These are phyloP conservation scores for Sarcoramphus papa DNA, from an alignment of 2,797 vertebrate genomes.

Conservation along the genomic window DNA sequence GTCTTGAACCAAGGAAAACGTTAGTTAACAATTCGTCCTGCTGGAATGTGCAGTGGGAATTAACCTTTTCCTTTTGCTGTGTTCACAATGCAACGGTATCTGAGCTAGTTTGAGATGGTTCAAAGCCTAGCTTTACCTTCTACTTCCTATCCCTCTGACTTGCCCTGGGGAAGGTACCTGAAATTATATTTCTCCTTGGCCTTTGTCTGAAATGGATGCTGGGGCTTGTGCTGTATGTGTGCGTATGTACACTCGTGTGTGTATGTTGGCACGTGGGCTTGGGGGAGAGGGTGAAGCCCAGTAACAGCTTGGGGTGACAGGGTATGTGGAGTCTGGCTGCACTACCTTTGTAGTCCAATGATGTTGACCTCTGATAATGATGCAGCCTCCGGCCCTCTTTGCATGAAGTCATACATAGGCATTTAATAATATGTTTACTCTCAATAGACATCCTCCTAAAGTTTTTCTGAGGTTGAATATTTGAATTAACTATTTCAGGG, in stretches of 20 bases:
- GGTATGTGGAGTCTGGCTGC: not conserved
- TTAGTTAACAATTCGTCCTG: not conserved
- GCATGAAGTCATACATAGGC: not conserved
- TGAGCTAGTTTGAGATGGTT: not conserved
- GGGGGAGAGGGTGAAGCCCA: not conserved
- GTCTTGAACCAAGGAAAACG: not conserved
- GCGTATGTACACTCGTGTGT: accelerated
- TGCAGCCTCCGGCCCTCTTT: not conserved
- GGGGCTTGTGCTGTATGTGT: not conserved
- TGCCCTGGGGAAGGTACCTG: not conserved
- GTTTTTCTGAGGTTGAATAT: not conserved
- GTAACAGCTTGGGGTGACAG: not conserved
- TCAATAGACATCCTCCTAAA: not conserved
- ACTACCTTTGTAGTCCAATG: not conserved
- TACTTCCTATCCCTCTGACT: not conserved
- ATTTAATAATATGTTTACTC: not conserved
- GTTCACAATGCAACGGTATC: not conserved
- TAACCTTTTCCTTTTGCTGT: not conserved
- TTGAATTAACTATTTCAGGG: not conserved
- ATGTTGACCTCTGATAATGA: not conserved
- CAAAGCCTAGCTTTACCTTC: not conserved
- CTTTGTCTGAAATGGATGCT: not conserved
- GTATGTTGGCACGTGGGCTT: not conserved
- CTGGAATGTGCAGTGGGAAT: not conserved
- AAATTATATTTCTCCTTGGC: not conserved